A percentile compares a stretch with the other conserved stretches of the same genome.
Conservation (phyloP, 2,113 vertebrate species). For the Saccopteryx bilineata region DNA sequence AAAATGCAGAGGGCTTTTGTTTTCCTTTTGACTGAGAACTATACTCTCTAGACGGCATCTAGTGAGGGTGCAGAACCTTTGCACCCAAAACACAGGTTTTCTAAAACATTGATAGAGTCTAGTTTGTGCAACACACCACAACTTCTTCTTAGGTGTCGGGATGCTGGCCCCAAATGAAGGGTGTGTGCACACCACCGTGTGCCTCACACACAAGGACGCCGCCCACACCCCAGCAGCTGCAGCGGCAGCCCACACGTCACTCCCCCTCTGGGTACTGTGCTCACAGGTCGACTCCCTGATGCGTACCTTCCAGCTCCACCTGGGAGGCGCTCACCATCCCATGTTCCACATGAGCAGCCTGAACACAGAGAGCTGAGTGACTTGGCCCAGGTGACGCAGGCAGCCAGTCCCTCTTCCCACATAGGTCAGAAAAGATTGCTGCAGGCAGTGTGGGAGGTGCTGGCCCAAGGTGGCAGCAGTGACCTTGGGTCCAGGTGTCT, state of each 20-base stretch:
- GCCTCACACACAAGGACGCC: fast-evolving
- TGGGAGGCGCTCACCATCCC: not conserved
- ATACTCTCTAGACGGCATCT: fast-evolving
- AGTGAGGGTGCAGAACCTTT: fast-evolving
- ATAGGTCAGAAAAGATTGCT: not conserved
- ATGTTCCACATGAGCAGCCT: fast-evolving
- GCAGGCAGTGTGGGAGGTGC: too few relatives aligned
- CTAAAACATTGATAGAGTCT: not conserved
- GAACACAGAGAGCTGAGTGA: not conserved
- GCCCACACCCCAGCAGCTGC: too few relatives aligned
- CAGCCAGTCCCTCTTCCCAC: too few relatives aligned
- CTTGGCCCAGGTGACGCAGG: too few relatives aligned
- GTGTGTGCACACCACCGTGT: fast-evolving
- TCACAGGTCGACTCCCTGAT: fast-evolving
- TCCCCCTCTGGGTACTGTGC: fast-evolving
- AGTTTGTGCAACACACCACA: not conserved
- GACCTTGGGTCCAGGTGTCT: not conserved
- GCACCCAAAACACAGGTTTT: not conserved
- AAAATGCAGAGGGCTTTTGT: fast-evolving
- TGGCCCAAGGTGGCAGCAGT: fast-evolving
- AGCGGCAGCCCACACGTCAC: fast-evolving
- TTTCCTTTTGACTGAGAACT: fast-evolving
- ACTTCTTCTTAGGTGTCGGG: fast-evolving
- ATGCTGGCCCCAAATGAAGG: fast-evolving
- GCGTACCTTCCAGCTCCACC: not conserved